Base-by-base conservation (phyloP, 2,888 invertebrate genomes). In the Morpho helenor region DNA sequence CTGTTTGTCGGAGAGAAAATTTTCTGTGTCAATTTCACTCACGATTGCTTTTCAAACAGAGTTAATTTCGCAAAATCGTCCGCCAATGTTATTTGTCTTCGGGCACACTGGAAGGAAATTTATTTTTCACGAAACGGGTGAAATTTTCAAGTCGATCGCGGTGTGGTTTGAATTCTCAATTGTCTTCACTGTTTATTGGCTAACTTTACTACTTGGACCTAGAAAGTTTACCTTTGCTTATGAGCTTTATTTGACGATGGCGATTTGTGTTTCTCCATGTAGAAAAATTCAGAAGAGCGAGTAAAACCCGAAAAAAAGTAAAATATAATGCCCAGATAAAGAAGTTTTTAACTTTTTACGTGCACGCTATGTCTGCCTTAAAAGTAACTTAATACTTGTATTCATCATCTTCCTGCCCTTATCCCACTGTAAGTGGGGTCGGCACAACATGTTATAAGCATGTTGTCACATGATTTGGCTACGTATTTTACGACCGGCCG, bases 121-220 rank as follows among this genome's bases (percentile, higher is more conserved):
- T 76, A 80, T 81, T 82, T 31, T 79, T 73, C 77, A 68, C 66
- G 76, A 72, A 75, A 77, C 73, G 75, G 76, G 73, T 77, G 80
- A 80, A 81, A 82, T 78, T 79, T 77, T 74, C 76, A 70, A 77
- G 74, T 70, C 69, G 57, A 64, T 65, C 64, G 65, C 56, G 57
- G 49, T 72, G 78, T 72, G 79, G 66, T 57, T 66, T 75, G 83
- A 80, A 83, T 83, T 68, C 73, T 61, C 72, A 82, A 80, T 74
- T 61, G 51, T 59, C 60, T 66, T 56, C 63, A 62, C 60, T 65
- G 69, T 68, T 64, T 66, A 66, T 63, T 56, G 62, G 64, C 61
- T 58, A 63, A 67, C 63, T 68, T 67, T 62, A 61, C 58, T 55
- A 56, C 59, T 62, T 22, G 59, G 63, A 66, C 62, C 65, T 62